Percentiles rank a stretch among this genome's conserved stretches.
These are phyloP conservation scores for Idaea dimidiata DNA, from an alignment of 2,888 invertebrate genomes.

Conservation along the genomic window DNA sequence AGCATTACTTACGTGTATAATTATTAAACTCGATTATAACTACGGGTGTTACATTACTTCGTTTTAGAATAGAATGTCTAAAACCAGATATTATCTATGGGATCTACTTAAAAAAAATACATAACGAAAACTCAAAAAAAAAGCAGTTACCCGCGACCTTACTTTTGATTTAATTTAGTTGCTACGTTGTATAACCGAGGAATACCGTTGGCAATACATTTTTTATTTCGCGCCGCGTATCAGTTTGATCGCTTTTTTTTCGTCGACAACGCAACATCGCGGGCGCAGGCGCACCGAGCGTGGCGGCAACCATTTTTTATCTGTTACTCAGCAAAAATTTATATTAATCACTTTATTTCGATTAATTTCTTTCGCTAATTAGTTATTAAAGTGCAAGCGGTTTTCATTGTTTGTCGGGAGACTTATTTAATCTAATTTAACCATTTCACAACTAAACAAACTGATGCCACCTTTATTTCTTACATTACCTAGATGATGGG, in stretches of 20 bases:
- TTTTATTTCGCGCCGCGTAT: neutral
- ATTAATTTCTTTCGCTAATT: constrained; percentile 46
- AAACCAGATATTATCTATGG: no score
- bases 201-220: neutral
- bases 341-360: constrained; percentile 59
- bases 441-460: neutral
- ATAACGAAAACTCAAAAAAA: neutral
- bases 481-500: no score
- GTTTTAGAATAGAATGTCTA: no score
- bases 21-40: no score
- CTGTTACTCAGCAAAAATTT: constrained; percentile 44
- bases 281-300: constrained; percentile 26
- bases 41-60: no score
- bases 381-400: constrained; percentile 9
- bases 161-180: neutral
- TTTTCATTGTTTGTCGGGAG: neutral
- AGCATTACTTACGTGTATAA: no score
- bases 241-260: neutral
- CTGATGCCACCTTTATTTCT: no score
- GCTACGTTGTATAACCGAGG: constrained; percentile 2
- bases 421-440: neutral
- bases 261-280: neutral
- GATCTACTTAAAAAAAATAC: neutral
- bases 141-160: neutral
- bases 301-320: constrained; percentile 32